Base-by-base conservation (phyloP, 2,888 invertebrate genomes). In the Meta bourneti region DNA sequence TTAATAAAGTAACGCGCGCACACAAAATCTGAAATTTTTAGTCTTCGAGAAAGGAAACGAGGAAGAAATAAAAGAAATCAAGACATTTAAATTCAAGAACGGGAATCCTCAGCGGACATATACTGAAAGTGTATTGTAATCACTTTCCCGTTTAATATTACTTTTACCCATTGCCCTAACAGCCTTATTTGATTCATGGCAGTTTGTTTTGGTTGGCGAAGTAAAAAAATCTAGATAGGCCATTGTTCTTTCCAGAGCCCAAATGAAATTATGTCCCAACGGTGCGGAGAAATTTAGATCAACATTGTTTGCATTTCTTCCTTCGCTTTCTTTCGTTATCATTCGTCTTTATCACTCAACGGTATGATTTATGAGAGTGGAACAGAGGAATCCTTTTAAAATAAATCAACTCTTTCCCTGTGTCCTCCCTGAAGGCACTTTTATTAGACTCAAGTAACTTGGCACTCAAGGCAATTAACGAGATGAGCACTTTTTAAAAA, bases 1-100 rank as follows among this genome's bases (percentile, higher is more conserved):
- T 84, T 61, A 84, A 75, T 84, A 54, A 83, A 83, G 74, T 83
- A 83, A 83, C 72, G 54, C 48, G n/a, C n/a, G n/a, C n/a, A n/a
- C n/a, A 7, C 74, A 54, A 34, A 84, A 84, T 34, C 77, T n/a
- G 49, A 82, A n/a, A 48, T 71, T 49, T 71, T 13, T n/a, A 71
- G 71, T 71, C 9, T 51, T 69, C 9, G 19, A 72, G 34, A 72
- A 72, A 20, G 72, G 34, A 8, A n/a, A 48, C 9, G 19, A 72
- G 34, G n/a, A 72, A 20, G 72, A 19, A 8, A n/a, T 72, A 16
- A 52, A 52, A 7, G 52, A 52, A 51, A n/a, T n/a, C 16, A n/a
- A 52, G 78, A 51, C 5, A 51, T 7, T 52, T 52, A 11, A 8
- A 0, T 16, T 52, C 78, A 52, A 52, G 51, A 20, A n/a, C 0